Conservation (phyloP, 2,797 vertebrate genomes). For the Heliangelus exortis region DNA sequence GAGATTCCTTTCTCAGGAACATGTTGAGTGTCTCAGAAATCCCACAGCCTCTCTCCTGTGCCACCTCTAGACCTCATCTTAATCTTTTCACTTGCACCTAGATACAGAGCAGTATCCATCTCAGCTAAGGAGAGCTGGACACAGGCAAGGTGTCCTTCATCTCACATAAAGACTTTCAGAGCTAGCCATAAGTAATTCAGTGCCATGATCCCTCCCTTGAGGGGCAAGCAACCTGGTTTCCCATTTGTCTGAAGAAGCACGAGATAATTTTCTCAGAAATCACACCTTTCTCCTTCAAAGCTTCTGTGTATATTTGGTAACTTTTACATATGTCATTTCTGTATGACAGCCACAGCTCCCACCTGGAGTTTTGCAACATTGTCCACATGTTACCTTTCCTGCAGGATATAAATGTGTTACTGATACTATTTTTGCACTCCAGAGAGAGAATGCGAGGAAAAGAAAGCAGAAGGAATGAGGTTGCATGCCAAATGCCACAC, state of each 20-base stretch:
- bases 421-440: slow-evolving; percentile 79
- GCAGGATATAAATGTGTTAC: slow-evolving; percentile 78
- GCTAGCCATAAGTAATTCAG: not conserved
- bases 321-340: slow-evolving; percentile 84
- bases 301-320: slow-evolving; percentile 81
- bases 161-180: not conserved
- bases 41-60: not conserved
- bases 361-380: slow-evolving; percentile 84
- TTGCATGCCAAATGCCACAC: not conserved
- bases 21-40: not conserved
- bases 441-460: slow-evolving; percentile 58
- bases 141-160: not conserved
- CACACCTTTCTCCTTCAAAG: slow-evolving; percentile 81
- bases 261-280: slow-evolving; percentile 74
- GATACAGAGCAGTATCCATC: not conserved
- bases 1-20: not conserved
- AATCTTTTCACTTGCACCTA: not conserved
- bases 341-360: slow-evolving; percentile 82
- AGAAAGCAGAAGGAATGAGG: slow-evolving; percentile 37
- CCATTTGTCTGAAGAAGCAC: slow-evolving; percentile 69
- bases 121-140: not conserved
- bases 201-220: slow-evolving; percentile 52
- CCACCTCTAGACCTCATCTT: not conserved
- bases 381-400: slow-evolving; percentile 81
- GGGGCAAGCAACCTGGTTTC: slow-evolving; percentile 71